Evolutionary conservation across 2,888 invertebrate genomes (phyloP), one percentile per base, ranked within the genome.

Genomic region (Rhingia rostrata): DNA sequence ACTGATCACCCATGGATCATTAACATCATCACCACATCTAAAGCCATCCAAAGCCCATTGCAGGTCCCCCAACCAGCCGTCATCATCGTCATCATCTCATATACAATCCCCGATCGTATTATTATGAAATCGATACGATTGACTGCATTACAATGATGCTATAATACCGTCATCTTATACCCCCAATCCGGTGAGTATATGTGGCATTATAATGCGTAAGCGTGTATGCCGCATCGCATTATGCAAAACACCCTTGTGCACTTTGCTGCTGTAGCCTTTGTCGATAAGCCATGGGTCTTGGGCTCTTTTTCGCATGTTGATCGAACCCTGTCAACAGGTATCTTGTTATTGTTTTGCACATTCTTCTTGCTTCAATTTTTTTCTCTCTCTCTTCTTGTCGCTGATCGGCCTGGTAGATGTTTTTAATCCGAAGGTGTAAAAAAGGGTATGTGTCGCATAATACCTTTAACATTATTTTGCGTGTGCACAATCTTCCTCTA

Each of bases 121-220:
- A 80, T 75, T 80, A 80, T 84, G 84, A 84, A 80, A 84, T 84
- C 75, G 84, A 84, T 84, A 80, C 84, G 80, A 84, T 80, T 84
- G 80, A 84, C 80, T 84, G 84, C 80, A 74, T 84, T 84, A 67
- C 84, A 84, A 66, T 80, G 70, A 84, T 79, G 80, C 79, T 84
- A 84, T 84, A 80, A 84, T 80, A 84, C 80, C 84, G 84, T 84
- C 84, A 84, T 84, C 84, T 84, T 84, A 80, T 84, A 84, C 80
- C 75, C 74, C 80, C 75, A 80, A 74, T 84, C 72, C 72, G 30
- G 51, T 10, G 41, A 22, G 22, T 22, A 22, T 53, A 54, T 30
- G 69, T 63, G 64, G 53, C 73, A 79, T 83, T 83, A 73, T 83
- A 83, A 83, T 80, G 84, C 80, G 84, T 84, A 80, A 80, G 80